A percentile compares a stretch with the other conserved stretches of the same genome.
Evolutionary conservation across 2,797 vertebrate species (phyloP).

Genomic region (Chiroxiphia lanceolata): DNA sequence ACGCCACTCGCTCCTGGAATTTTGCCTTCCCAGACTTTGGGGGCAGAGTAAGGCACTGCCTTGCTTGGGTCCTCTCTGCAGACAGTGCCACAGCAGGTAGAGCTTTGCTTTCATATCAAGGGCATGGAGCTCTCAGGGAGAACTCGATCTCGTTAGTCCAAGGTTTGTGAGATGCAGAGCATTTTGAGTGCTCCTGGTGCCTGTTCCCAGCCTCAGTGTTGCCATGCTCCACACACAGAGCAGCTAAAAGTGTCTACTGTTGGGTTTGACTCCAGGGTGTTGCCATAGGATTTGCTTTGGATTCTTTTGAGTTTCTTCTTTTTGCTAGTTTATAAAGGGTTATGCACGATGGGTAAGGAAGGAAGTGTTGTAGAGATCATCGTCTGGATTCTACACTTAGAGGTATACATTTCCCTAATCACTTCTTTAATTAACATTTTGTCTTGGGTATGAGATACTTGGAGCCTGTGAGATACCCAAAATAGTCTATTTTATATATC

Average conservation of each 20-base stretch:
- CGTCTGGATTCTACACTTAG: background rate
- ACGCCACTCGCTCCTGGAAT: background rate
- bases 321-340: conserved; percentile 11
- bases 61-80: background rate
- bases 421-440: background rate
- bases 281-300: background rate
- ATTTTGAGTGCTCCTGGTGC: background rate
- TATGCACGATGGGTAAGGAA: background rate
- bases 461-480: background rate
- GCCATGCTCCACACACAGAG: background rate
- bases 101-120: background rate
- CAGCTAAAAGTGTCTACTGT: background rate
- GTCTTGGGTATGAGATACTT: background rate
- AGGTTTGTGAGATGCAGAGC: background rate
- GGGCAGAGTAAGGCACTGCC: background rate
- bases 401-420: background rate
- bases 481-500: background rate
- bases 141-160: background rate
- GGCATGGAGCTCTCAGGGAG: background rate
- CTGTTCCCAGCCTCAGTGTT: background rate
- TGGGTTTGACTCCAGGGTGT: background rate
- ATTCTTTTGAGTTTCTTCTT: background rate
- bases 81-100: background rate
- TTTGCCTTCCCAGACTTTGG: background rate
- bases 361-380: background rate